Base-by-base conservation (phyloP, 2,113 vertebrate species). In the Plecturocebus donacophilus region DNA sequence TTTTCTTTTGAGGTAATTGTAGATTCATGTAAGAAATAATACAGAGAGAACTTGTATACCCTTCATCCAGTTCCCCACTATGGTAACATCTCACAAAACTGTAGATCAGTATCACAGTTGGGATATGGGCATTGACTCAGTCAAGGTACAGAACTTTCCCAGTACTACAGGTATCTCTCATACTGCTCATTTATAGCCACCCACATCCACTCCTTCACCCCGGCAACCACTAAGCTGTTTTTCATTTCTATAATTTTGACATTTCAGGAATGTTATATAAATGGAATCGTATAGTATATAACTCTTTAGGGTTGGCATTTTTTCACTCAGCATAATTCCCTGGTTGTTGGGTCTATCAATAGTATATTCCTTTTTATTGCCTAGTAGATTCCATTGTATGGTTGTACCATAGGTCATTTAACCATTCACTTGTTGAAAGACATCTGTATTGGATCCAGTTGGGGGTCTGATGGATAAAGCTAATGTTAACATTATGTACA, bases 151-250 rank as follows among this genome's bases (percentile, higher is more conserved):
- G 42, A 25, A 0, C 54, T 25, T 42, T 25, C 64, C 19, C 8
- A 3, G 30, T 23, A 30, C 45, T 3, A 0, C 4, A 6, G 12
- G 20, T 1, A 4, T 5, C 49, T 2, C 35, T 68, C 17, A 1
- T 2, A 0, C 5, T 38, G 70, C 3, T 23, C 52, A 38, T 42
- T 52, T 25, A 19, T 32, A 90, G 64, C 64, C 40, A 13, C 11
- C 30, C 42, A 2, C 7, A 6, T 30, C 16, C 42, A 1, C 2
- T 27, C 35, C 64, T 17, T 40, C 86, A 81, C 8, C 4, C n/a
- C 80, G 19, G 45, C 61, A 79, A 6, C 71, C 56, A 17, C 79
- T 58, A 23, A 6, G 42, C 56, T 71, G 27, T 25, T 91, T 81
- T 71, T 32, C 40, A 45, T 73, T 38, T 83, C 84, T 92, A 2